phyloP scores from a whole-genome alignment of 2,888 invertebrate species.

The Heliconius sara region DNA sequence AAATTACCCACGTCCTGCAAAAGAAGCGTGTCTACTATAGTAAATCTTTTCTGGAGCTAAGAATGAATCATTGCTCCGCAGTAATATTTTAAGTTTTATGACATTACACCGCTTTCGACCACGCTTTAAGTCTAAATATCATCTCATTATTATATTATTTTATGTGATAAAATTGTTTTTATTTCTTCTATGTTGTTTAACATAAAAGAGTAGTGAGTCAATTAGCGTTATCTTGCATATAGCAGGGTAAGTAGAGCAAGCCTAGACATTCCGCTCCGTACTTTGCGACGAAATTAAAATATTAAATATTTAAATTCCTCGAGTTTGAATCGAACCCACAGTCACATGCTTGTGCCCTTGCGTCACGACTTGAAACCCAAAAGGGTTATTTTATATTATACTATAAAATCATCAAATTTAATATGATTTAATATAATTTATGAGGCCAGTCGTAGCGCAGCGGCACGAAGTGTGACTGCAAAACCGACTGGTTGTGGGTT shows the following conservation, averaged over 20 bases:
- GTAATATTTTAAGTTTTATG: slow-evolving; percentile 32
- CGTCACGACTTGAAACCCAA: background rate
- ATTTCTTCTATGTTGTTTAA: background rate
- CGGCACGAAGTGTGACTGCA: too few species aligned
- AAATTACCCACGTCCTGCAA: slow-evolving; percentile 11
- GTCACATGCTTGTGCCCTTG: background rate
- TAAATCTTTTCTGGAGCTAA: slow-evolving; percentile 22
- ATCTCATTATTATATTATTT: slow-evolving; percentile 3
- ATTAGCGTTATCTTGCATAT: background rate
- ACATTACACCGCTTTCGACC: slow-evolving; percentile 21
- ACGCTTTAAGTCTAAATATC: slow-evolving; percentile 3
- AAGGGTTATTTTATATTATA: background rate
- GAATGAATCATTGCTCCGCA: slow-evolving; percentile 32
- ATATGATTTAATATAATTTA: too few species aligned
- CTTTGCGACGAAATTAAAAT: background rate
- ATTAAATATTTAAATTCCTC: background rate
- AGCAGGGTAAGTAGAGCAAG: background rate
- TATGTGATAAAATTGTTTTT: background rate
- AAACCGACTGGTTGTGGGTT: too few species aligned
- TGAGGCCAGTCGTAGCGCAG: too few species aligned
- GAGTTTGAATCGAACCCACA: too few species aligned
- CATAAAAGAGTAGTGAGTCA: background rate
- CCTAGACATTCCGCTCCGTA: background rate
- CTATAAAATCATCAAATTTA: background rate
- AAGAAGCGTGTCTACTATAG: slow-evolving; percentile 21